These are phyloP conservation scores for Nasonia vitripennis DNA, from an alignment of 1,140 invertebrate genomes.

Conservation along the genomic window DNA sequence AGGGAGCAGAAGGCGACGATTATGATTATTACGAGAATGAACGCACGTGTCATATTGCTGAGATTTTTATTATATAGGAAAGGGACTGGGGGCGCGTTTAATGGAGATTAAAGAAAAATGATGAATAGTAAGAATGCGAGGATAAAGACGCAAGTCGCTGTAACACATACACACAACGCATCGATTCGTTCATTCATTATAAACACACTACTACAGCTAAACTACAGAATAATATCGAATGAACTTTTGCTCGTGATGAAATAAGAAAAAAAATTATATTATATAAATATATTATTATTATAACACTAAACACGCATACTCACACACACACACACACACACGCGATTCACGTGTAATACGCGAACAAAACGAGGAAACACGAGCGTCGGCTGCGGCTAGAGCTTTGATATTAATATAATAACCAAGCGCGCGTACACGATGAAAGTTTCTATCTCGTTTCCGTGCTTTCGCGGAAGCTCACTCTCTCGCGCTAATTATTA, in stretches of 20 bases:
- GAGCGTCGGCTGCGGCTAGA: neutral
- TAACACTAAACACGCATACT: neutral
- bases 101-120: constrained; percentile 12
- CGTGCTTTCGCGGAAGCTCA: constrained; percentile 20
- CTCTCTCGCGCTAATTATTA: neutral
- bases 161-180: constrained; percentile 10
- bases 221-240: constrained; percentile 5
- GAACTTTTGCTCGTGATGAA: constrained; percentile 9
- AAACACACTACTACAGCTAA: neutral
- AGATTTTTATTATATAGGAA: constrained; percentile 54
- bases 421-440: neutral
- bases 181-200: neutral
- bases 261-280: neutral
- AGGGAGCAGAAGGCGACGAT: neutral
- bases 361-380: constrained; percentile 12
- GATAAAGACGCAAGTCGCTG: constrained; percentile 15
- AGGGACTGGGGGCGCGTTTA: constrained; percentile 44
- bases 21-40: constrained; percentile 33
- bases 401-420: constrained; percentile 33
- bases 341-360: constrained; percentile 12
- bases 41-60: constrained; percentile 51
- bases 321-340: neutral
- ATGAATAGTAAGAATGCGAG: constrained; percentile 44
- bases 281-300: neutral
- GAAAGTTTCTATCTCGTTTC: neutral